phyloP scores from a whole-genome alignment of 2,797 vertebrate genomes.

The Poeciliopsis infans region DNA sequence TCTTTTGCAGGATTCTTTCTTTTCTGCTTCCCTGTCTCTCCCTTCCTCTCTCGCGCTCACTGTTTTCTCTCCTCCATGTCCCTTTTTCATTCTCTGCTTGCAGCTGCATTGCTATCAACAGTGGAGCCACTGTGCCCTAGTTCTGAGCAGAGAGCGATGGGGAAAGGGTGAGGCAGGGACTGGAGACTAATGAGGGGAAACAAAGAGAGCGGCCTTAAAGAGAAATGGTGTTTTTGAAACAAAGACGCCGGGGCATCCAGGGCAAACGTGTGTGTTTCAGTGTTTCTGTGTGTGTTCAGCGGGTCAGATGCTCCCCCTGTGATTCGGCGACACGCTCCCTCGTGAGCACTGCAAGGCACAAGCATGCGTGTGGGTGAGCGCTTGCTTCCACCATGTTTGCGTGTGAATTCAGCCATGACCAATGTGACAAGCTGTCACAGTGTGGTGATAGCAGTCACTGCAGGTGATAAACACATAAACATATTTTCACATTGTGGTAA shows the following conservation, averaged over 20 bases:
- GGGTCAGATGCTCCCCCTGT: conserved; percentile 60
- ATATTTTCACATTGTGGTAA: not conserved
- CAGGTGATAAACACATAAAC: conserved; percentile 22
- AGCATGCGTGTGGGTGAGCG: conserved; percentile 10
- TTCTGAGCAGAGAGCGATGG: conserved; percentile 57
- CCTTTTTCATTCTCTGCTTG: conserved; percentile 44
- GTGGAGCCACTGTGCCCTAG: conserved; percentile 77
- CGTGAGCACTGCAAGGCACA: conserved; percentile 42
- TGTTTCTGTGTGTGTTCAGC: conserved; percentile 4
- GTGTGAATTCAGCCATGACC: conserved; percentile 33
- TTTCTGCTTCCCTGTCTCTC: conserved; percentile 19
- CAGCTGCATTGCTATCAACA: conserved; percentile 77
- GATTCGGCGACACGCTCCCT: conserved; percentile 54
- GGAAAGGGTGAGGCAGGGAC: conserved; percentile 47
- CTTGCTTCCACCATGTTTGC: conserved; percentile 2
- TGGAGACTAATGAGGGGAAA: conserved; percentile 58
- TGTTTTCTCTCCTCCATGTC: conserved; percentile 18
- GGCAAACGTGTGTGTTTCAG: not conserved
- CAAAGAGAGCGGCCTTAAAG: conserved; percentile 37
- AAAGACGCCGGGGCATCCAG: conserved; percentile 10
- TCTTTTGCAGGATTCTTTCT: conserved; percentile 13
- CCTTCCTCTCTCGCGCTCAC: conserved; percentile 18
- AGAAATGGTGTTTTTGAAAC: conserved; percentile 41
- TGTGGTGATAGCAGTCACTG: conserved; percentile 30
- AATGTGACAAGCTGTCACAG: conserved; percentile 48